Base-by-base conservation (phyloP, 2,888 invertebrate species). In the Microctonus brassicae region DNA sequence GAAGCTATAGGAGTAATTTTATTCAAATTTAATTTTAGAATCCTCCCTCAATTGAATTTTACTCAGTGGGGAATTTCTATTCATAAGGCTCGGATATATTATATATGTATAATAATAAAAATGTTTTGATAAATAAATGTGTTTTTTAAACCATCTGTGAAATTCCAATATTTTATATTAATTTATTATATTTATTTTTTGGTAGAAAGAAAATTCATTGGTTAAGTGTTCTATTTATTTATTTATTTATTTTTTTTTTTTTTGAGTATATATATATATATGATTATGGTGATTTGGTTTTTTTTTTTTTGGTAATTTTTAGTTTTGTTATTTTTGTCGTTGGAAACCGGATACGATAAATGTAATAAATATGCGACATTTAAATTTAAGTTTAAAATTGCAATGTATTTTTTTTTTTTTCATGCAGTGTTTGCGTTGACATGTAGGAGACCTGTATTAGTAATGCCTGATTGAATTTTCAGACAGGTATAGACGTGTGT, bases 11-110 rank as follows among this genome's bases (percentile, higher is more conserved):
- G 3, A 20, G 67, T 29, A 7, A 42, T 60, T 61, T 39, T 42
- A 52, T 66, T 72, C 58, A 63, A 57, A 55, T 36, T 63, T 39
- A 42, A 68, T 60, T 68, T 68, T 47, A 5, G 3, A 20, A 26
- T 57, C 11, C 6, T 22, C 24, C 11, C 2, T 55, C 26, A 26
- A 26, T 55, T 55, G 55, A 26, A 26, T 42, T 6, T 11, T 11
- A n/a, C 2, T 22, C 24, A 26, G n/a, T 55, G 11, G 10, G 4
- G 5, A 33, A 10, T 58, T 9, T 58, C 11, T 58, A 9, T 20
- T 17, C 7, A 33, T n/a, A n/a, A n/a, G n/a, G n/a, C n/a, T n/a
- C n/a, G n/a, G 0, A 29, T 29, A 29, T 29, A 29, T 29, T 5
- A 29, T 29, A 29, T 29, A 29, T 29, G 7, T 29, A 29, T 29